Conservation (phyloP, 2,888 invertebrate species). For the Apocheima hispidaria region DNA sequence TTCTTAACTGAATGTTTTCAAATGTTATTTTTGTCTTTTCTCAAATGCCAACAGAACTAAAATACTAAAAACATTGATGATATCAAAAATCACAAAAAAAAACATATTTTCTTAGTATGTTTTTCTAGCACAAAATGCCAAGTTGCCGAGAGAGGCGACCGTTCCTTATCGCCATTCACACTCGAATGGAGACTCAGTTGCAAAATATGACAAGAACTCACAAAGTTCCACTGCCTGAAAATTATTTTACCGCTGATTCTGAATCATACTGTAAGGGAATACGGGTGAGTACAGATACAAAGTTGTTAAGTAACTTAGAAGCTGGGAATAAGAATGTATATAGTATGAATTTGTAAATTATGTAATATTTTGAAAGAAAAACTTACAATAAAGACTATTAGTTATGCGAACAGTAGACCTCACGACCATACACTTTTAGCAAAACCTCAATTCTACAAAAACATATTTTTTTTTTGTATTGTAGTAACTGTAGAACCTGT, state of each 20-base stretch:
- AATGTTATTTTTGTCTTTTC: background rate
- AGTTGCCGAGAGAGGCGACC: constrained; percentile 36
- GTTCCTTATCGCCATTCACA: constrained; percentile 57
- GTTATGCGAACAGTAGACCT: background rate
- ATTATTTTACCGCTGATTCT: background rate
- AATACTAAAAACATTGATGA: background rate
- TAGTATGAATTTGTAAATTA: constrained; percentile 2
- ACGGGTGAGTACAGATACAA: background rate
- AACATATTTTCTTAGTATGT: too few relatives aligned
- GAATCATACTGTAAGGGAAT: constrained; percentile 2
- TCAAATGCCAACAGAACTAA: background rate
- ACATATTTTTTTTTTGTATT: too few relatives aligned
- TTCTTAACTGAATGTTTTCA: background rate
- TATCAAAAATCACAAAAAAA: background rate
- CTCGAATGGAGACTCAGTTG: constrained; percentile 45
- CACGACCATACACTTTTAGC: background rate
- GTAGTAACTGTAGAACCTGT: too few relatives aligned
- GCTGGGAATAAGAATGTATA: background rate
- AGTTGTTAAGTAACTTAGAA: constrained; percentile 4
- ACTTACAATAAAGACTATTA: background rate
- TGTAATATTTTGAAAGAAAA: background rate
- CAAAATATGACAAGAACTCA: constrained; percentile 49
- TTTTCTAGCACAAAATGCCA: background rate
- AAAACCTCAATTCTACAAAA: background rate
- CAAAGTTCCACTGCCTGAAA: constrained; percentile 2